Base-by-base conservation (phyloP, 1,140 invertebrate genomes). In the Nomia melanderi region DNA sequence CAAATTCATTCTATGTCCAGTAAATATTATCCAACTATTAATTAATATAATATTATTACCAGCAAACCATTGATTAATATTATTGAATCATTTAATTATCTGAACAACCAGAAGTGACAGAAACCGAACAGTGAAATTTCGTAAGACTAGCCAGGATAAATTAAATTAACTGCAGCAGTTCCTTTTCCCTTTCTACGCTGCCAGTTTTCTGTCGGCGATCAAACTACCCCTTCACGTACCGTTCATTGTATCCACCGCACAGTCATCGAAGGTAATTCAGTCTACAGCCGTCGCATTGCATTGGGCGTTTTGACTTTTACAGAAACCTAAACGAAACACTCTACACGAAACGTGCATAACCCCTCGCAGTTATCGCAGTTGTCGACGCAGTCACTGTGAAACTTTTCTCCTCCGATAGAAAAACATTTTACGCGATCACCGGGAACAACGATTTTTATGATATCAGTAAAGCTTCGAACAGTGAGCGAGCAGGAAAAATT, bases 161-260 rank as follows among this genome's bases (percentile, higher is more conserved):
- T 14, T 6, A 50, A 50, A 50, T n/a, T n/a, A 50, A n/a, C 20
- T 50, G n/a, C 7, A 17, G 7, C 0, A 23, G 2, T 73, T 5
- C 33, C 56, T 17, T 9, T 31, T 8, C 7, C 0, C 14, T 23
- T 3, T 20, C 8, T 0, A 6, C 25, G 8, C 31, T 9, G 33
- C 12, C 29, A 11, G 23, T 47, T 27, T 3, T 9, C 23, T 6
- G 25, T 57, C 33, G 14, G 5, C 11, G 2, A 14, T 17, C 23
- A 20, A 20, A 14, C 57, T 56, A 56, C 33, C 50, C 64, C 54
- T 77, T 27, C 1, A 25, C 39, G 31, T 41, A 27, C 23, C 54
- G 69, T 60, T 73, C 64, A n/a, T 65, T 41, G 11, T 79, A 83
- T 83, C 81, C 80, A 83, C 39, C 82, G 64, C 56, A 5, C 53